These are phyloP conservation scores for Bombus balteatus DNA, from an alignment of 1,140 invertebrate genomes.

Conservation along the genomic window DNA sequence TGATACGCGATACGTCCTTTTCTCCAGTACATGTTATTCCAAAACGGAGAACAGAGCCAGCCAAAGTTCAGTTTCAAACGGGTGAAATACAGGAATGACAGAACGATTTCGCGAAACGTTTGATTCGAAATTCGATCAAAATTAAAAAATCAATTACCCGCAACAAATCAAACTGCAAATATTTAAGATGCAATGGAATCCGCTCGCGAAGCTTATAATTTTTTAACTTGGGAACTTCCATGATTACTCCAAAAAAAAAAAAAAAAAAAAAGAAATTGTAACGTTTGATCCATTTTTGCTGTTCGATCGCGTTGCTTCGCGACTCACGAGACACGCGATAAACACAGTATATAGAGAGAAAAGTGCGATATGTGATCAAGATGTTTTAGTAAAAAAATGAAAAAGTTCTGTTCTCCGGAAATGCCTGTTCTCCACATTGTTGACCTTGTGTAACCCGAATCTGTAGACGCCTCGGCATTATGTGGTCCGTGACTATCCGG, in stretches of 20 bases:
- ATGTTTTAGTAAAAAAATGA: background rate
- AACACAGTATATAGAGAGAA: background rate
- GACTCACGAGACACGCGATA: no score
- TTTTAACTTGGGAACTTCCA: background rate
- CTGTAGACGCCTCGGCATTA: slow-evolving; percentile 91
- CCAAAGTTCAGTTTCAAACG: no score
- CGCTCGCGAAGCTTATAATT: background rate
- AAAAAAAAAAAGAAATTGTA: background rate
- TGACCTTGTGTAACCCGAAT: slow-evolving; percentile 79
- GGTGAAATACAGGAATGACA: background rate
- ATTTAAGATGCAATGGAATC: background rate
- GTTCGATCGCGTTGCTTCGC: no score
- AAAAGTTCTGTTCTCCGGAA: slow-evolving; percentile 49
- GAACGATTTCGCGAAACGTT: background rate
- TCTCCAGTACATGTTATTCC: slow-evolving; percentile 17
- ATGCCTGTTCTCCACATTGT: slow-evolving; percentile 68
- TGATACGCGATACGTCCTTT: slow-evolving; percentile 19
- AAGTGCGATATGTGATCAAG: background rate
- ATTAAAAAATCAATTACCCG: background rate
- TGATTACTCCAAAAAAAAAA: background rate
- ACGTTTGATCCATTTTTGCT: background rate
- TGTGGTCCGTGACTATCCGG: slow-evolving; percentile 90
- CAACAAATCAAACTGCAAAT: background rate
- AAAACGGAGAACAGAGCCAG: slow-evolving; percentile 46
- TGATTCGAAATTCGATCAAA: background rate